Base-by-base conservation (phyloP, 2,113 vertebrate species). In the Gobio gobio region DNA sequence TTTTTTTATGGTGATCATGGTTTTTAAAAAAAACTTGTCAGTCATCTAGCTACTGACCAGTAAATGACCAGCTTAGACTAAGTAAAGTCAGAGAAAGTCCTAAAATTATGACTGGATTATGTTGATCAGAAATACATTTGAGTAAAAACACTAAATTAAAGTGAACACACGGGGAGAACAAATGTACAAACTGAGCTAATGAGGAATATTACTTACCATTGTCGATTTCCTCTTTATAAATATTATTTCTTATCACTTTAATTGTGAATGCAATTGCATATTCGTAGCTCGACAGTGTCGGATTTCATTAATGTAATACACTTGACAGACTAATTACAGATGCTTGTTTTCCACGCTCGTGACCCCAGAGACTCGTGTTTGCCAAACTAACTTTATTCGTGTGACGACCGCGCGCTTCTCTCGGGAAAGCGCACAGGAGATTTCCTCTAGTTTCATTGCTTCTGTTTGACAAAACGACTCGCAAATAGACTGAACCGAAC, bases 301-400 rank as follows among this genome's bases (percentile, higher is more conserved):
- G 26, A 58, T 90, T 90, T 90, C 66, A 87, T 86, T 89, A 83
- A 77, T 83, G 59, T 49, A 24, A 80, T 33, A 80, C 51, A 72
- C 36, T 70, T 51, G 78, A 10, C 18, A 51, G 87, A 82, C 79
- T 92, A 89, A 91, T 92, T 92, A 86, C 63, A 58, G 79, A 12
- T 13, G 79, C 66, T 78, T 73, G 82, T 64, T 73, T 73, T 66
- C 47, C 47, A 63, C 56, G 51, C 68, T 26, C 75, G 56, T n/a
- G 54, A n/a, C 43, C 76, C 84, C 76, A 43, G 78, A 59, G 47
- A 76, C 64, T 47, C 80, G 89, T 91, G 86, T 83, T 90, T 84
- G 88, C 88, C 88, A 78, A 88, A 88, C 90, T 89, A 94, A 93
- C 93, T 93, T 94, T 91, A 86, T 92, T 85, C 89, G 56, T 54